Evolutionary conservation across 2,888 invertebrate species (phyloP).

Genomic region (Thymelicus lineola): DNA sequence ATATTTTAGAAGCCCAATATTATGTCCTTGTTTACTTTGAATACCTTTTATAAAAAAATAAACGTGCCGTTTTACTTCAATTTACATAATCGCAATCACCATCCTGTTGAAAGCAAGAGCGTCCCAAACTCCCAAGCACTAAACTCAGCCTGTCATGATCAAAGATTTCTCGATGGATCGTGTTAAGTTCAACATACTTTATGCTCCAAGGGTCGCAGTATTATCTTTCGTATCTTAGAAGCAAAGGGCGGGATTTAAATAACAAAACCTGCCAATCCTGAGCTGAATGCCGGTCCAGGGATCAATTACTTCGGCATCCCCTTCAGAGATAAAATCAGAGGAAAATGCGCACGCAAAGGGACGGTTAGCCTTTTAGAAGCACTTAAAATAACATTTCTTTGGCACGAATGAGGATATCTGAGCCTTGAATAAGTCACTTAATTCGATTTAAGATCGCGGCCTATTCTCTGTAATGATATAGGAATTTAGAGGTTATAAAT

Average conservation of each 20-base stretch:
- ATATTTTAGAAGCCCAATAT: too few species aligned
- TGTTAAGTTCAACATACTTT: slow-evolving; percentile 20
- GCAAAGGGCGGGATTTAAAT: slow-evolving; percentile 44
- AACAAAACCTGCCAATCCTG: slow-evolving; percentile 45
- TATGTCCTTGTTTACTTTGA: too few species aligned
- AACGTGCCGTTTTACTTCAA: neutral
- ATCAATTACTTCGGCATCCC: slow-evolving; percentile 42
- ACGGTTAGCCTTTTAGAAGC: slow-evolving; percentile 34
- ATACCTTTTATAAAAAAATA: too few species aligned
- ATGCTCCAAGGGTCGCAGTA: slow-evolving; percentile 16
- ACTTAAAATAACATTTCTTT: slow-evolving; percentile 38
- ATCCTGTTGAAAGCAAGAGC: slow-evolving; percentile 13
- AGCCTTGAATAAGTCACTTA: slow-evolving; percentile 33
- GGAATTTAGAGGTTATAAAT: slow-evolving; percentile 19
- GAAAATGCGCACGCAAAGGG: slow-evolving; percentile 36
- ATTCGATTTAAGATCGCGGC: slow-evolving; percentile 34
- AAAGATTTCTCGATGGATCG: slow-evolving; percentile 14
- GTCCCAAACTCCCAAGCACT: slow-evolving; percentile 11
- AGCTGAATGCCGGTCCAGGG: slow-evolving; percentile 41
- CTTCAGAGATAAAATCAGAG: slow-evolving; percentile 35
- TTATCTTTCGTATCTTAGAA: slow-evolving; percentile 31
- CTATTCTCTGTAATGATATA: slow-evolving; percentile 22
- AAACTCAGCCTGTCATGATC: slow-evolving; percentile 8
- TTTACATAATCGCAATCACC: slow-evolving; percentile 16
- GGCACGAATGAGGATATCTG: slow-evolving; percentile 26